Conservation (phyloP, 2,113 vertebrate genomes). For the Amblyornis subalaris region DNA sequence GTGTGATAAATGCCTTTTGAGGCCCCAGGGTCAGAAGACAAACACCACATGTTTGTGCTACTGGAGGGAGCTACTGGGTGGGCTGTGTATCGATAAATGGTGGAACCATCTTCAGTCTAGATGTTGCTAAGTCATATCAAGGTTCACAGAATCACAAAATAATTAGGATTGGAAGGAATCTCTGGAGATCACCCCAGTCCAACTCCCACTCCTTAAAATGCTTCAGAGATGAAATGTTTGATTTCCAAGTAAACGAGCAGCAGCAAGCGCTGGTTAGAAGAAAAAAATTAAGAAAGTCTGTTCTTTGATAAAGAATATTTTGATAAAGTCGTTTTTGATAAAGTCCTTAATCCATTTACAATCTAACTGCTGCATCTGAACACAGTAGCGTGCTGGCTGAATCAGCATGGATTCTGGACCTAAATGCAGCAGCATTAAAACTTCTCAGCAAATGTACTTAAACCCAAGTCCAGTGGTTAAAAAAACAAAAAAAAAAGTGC, state of each 20-base stretch:
- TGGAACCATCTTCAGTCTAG: neutral
- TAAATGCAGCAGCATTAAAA: neutral
- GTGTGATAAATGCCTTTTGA: neutral
- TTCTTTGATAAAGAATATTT: neutral
- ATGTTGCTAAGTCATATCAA: neutral
- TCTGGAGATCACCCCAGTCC: neutral
- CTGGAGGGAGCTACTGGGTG: neutral
- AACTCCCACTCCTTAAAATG: neutral
- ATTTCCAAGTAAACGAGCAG: neutral
- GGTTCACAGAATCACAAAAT: neutral
- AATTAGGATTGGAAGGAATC: neutral
- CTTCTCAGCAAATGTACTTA: neutral
- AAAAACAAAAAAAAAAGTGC: too few relatives aligned
- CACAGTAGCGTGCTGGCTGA: neutral
- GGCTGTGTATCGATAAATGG: neutral
- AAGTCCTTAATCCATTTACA: neutral
- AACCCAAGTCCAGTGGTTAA: neutral
- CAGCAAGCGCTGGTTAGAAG: neutral
- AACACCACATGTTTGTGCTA: neutral
- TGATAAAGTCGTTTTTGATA: neutral
- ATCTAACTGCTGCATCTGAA: neutral
- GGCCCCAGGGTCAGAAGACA: neutral
- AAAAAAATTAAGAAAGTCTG: neutral
- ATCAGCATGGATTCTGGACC: neutral
- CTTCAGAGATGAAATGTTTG: neutral